phyloP scores from a whole-genome alignment of 2,797 vertebrate species.

The Fratercula arctica region DNA sequence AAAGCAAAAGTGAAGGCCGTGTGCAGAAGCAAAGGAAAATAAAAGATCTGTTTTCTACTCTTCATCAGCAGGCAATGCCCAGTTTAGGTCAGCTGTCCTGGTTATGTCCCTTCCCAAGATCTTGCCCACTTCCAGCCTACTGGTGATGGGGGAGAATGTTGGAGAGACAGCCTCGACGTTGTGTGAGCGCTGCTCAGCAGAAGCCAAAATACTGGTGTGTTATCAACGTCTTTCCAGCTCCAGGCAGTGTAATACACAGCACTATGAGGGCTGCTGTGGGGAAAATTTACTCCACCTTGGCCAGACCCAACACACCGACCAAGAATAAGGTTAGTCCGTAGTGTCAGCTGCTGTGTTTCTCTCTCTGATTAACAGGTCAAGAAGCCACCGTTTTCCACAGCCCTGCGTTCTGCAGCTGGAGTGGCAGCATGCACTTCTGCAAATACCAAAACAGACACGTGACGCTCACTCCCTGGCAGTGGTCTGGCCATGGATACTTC shows the following conservation, averaged over 20 bases:
- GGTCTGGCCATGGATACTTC: background rate
- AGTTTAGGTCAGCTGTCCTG: background rate
- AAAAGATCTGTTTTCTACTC: background rate
- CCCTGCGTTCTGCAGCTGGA: background rate
- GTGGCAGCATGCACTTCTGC: background rate
- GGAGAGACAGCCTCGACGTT: background rate
- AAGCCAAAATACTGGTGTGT: background rate
- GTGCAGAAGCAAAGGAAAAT: background rate
- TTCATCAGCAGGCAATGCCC: background rate
- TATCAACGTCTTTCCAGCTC: background rate
- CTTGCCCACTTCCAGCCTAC: background rate
- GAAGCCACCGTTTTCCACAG: background rate
- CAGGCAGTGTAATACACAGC: background rate
- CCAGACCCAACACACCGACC: background rate
- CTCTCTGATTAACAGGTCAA: background rate
- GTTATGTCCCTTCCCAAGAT: background rate
- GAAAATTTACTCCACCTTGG: background rate
- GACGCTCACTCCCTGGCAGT: background rate
- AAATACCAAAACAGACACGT: background rate
- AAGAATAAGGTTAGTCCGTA: background rate
- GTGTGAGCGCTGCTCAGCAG: background rate
- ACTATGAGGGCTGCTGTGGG: background rate
- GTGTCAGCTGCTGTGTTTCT: background rate
- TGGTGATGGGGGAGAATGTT: background rate
- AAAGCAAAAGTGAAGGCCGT: background rate